Evolutionary conservation across 92 coral and sea anemone species (phyloP).

Genomic region (Desmophyllum pertusum): DNA sequence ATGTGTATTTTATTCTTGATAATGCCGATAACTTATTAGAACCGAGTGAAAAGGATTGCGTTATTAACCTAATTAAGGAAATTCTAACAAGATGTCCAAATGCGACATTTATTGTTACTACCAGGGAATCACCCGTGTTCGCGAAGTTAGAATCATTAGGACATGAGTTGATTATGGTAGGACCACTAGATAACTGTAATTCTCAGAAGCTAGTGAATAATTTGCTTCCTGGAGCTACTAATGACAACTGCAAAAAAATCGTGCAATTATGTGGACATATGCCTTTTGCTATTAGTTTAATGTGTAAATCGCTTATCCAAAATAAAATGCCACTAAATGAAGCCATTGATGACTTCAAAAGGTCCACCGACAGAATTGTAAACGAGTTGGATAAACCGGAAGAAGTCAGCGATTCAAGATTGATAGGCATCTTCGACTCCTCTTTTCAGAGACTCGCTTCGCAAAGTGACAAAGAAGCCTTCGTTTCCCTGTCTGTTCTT

Average conservation of each 20-base stretch:
- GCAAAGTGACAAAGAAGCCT: conserved; percentile 17
- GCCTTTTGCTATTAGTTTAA: conserved; percentile 27
- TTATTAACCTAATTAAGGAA: not conserved
- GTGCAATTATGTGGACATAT: conserved; percentile 13
- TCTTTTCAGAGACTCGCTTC: conserved; percentile 17
- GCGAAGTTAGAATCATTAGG: not conserved
- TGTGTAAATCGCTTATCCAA: conserved; percentile 1
- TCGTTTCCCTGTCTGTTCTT: conserved; percentile 34
- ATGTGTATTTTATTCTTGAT: conserved; percentile 16
- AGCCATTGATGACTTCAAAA: not conserved
- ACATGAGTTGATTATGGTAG: not conserved
- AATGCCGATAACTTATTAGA: conserved; percentile 18
- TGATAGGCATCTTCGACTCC: conserved; percentile 30
- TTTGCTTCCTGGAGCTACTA: not conserved
- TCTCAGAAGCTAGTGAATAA: not conserved
- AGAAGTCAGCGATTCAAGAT: not conserved
- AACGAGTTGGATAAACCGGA: conserved; percentile 3
- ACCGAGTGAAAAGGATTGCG: not conserved
- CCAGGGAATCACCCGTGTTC: not conserved
- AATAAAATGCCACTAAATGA: not conserved
- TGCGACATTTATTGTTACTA: conserved; percentile 2
- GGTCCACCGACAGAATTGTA: not conserved
- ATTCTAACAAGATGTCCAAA: conserved; percentile 4
- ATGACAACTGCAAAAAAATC: not conserved
- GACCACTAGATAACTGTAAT: not conserved